These are phyloP conservation scores for Acanthoscelides obtectus DNA, from an alignment of 2,888 invertebrate genomes.

Conservation along the genomic window DNA sequence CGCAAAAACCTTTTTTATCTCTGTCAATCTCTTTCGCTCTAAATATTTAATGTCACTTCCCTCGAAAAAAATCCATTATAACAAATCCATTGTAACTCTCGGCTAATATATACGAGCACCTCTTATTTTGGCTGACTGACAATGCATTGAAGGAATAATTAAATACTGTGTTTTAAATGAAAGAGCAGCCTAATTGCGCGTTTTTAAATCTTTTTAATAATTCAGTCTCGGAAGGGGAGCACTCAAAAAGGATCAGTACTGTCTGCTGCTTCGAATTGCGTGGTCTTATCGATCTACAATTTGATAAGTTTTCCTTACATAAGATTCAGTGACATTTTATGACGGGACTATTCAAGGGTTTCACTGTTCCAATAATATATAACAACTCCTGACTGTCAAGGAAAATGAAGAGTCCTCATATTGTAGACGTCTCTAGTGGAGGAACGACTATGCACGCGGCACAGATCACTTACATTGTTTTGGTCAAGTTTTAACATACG, in stretches of 20 bases:
- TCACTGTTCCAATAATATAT: no score
- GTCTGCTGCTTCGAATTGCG: background rate
- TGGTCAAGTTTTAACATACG: no score
- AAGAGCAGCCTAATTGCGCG: background rate
- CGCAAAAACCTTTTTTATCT: background rate
- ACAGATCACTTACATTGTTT: no score
- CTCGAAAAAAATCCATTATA: background rate
- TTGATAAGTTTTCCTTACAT: no score
- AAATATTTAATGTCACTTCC: background rate
- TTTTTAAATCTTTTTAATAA: background rate
- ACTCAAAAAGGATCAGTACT: background rate
- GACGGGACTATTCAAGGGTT: no score
- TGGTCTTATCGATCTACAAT: no score
- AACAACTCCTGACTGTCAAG: no score
- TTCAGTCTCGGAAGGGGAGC: background rate
- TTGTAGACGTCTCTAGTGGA: no score
- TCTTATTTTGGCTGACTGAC: background rate
- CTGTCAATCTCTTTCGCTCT: background rate
- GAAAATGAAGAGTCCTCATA: no score
- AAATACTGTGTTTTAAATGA: background rate
- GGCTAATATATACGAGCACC: background rate
- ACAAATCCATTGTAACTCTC: background rate
- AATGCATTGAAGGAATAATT: conserved; percentile 2
- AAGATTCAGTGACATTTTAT: no score
- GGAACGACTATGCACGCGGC: no score